Percentiles rank a stretch among this genome's conserved stretches.
Conservation (phyloP, 2,113 vertebrate genomes). For the Cottus gobio region DNA sequence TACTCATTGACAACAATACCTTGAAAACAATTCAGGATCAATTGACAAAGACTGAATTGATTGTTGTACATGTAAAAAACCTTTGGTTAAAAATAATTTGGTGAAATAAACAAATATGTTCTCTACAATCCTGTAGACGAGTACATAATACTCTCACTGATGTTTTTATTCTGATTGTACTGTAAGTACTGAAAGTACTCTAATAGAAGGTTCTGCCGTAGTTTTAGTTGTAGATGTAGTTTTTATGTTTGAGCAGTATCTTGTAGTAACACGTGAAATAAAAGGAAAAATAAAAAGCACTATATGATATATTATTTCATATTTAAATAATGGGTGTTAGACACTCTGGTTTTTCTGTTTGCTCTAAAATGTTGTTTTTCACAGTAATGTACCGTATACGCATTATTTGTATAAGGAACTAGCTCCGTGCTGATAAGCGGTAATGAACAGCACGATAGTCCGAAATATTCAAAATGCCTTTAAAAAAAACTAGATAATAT, state of each 20-base stretch:
- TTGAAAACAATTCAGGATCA: not conserved
- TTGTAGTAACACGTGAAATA: not conserved
- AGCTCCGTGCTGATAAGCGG: conserved; percentile 40
- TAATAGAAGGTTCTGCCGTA: not conserved
- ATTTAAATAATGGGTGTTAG: not conserved
- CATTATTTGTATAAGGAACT: conserved; percentile 16
- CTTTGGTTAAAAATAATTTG: no score
- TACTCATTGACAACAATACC: no score
- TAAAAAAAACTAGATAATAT: conserved; percentile 53
- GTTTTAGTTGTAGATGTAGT: not conserved
- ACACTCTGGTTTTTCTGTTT: not conserved
- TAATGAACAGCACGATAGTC: conserved; percentile 48
- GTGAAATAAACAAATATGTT: no score
- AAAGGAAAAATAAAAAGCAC: not conserved
- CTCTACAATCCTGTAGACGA: no score
- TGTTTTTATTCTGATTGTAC: not conserved
- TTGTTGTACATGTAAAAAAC: no score
- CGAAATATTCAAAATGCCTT: conserved; percentile 52
- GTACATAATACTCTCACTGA: no score
- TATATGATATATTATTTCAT: not conserved
- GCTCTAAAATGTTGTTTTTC: not conserved
- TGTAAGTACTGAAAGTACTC: no score
- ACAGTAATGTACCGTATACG: not conserved
- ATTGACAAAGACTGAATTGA: no score
- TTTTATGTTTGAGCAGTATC: not conserved